Evolutionary conservation across 2,113 vertebrate species (phyloP).

Genomic region (Anarhynchus alexandrinus): DNA sequence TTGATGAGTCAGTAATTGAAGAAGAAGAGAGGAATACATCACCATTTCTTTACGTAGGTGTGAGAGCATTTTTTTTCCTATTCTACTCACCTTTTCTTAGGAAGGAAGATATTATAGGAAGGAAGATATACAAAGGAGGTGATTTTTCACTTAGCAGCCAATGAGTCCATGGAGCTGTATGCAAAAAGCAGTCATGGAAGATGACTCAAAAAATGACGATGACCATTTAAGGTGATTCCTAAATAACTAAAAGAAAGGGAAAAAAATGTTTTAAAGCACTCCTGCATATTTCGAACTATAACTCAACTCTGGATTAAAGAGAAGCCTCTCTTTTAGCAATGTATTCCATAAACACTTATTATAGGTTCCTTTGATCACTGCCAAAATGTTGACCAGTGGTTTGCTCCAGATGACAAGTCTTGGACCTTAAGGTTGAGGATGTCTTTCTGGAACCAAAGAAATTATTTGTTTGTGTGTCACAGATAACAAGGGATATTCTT

Average conservation of each 20-base stretch:
- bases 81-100: not conserved
- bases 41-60: not conserved
- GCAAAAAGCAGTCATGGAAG: not conserved
- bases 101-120: not conserved
- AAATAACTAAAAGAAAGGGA: not conserved
- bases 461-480: not conserved
- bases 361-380: not conserved
- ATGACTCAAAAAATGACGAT: not conserved
- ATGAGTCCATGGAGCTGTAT: not conserved
- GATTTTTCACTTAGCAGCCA: not conserved
- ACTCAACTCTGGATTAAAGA: not conserved
- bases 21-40: not conserved
- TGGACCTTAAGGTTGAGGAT: not conserved
- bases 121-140: not conserved
- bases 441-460: not conserved
- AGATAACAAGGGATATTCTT: not conserved
- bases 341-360: not conserved
- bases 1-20: not conserved
- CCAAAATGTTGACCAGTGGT: not conserved
- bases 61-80: not conserved
- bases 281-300: not conserved
- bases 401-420: not conserved
- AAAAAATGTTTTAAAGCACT: not conserved
- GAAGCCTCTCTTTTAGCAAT: not conserved
- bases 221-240: not conserved